A percentile compares a stretch with the other conserved stretches of the same genome.
Evolutionary conservation across 2,888 invertebrate species (phyloP).

Genomic region (Onchidella celtica): DNA sequence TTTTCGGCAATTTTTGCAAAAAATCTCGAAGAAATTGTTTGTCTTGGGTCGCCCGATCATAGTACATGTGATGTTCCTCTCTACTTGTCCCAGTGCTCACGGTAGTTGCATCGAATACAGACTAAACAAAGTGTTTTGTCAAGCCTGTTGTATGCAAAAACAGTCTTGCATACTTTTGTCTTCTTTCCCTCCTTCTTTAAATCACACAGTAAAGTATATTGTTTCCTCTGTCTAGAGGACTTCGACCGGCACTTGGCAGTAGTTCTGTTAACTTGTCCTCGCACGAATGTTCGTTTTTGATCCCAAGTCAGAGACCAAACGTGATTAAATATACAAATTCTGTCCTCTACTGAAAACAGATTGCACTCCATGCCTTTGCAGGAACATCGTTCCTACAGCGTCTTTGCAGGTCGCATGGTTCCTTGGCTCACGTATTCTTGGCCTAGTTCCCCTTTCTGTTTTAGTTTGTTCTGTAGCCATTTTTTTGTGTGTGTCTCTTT

Average conservation of each 20-base stretch:
- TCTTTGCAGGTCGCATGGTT: no score
- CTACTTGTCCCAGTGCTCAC: background rate
- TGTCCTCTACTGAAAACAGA: background rate
- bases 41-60: background rate
- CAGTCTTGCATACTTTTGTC: background rate
- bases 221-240: background rate
- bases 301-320: background rate
- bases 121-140: background rate
- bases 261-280: background rate
- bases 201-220: background rate
- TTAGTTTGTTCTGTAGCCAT: no score
- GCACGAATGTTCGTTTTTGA: background rate
- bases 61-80: background rate
- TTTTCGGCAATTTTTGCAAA: background rate
- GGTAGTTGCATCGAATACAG: background rate
- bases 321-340: background rate
- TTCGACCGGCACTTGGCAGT: background rate
- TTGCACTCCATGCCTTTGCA: background rate
- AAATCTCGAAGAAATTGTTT: background rate
- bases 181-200: background rate
- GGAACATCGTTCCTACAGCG: background rate
- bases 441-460: no score
- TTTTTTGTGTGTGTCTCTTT: no score
- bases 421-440: no score
- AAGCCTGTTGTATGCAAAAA: background rate